These are phyloP conservation scores for Cryptosula pallasiana DNA, from an alignment of 2,888 invertebrate species.

Conservation along the genomic window DNA sequence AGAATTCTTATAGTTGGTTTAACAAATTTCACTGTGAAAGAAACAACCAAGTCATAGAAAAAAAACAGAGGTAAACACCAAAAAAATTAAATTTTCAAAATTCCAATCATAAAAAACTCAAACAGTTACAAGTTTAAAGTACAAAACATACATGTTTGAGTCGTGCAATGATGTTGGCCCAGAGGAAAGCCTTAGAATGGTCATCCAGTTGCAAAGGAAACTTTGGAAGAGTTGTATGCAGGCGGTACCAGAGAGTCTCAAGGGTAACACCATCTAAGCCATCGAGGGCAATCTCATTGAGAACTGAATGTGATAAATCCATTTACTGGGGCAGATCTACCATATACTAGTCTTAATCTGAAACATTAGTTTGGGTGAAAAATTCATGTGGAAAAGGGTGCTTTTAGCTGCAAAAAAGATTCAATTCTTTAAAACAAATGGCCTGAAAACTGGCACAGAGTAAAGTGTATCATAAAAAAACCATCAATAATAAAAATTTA, in stretches of 20 bases:
- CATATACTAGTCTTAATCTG: no score
- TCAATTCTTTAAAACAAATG: no score
- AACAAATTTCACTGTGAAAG: no score
- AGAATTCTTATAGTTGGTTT: no score
- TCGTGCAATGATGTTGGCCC: neutral
- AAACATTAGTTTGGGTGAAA: no score
- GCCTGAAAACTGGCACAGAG: no score
- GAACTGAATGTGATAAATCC: neutral
- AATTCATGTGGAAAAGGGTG: no score
- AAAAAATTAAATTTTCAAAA: neutral
- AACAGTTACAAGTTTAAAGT: neutral
- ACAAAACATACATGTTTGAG: neutral
- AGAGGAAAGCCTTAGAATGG: neutral
- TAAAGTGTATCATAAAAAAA: no score
- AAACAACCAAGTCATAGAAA: neutral
- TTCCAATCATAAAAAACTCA: neutral
- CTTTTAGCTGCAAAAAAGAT: no score
- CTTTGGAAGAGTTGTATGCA: neutral
- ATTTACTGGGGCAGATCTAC: no score
- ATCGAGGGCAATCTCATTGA: conserved; percentile 7
- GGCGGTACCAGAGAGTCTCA: neutral
- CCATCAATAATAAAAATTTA: no score
- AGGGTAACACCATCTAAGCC: conserved; percentile 1
- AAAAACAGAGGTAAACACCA: neutral
- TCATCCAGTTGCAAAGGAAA: neutral